Evolutionary conservation across 2,888 invertebrate genomes (phyloP).

Genomic region (Globia sparganii): DNA sequence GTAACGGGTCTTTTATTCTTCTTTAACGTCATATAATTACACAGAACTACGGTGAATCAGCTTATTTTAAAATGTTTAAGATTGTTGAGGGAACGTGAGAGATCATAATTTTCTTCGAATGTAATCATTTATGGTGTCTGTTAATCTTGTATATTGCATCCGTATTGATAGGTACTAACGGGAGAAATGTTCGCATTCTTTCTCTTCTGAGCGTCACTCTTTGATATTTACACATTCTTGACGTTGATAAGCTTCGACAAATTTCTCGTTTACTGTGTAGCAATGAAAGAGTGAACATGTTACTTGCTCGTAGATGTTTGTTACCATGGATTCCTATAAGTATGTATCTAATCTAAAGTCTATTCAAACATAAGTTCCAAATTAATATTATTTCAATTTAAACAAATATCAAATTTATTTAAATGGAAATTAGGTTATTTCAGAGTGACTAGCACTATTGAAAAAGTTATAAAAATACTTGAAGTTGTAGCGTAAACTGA

Average conservation of each 20-base stretch:
- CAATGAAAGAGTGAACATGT: constrained; percentile 14
- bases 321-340: background rate
- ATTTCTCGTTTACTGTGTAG: constrained; percentile 8
- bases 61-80: constrained; percentile 10
- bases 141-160: constrained; percentile 27
- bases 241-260: background rate
- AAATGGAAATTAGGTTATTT: too few relatives aligned
- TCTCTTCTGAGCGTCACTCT: background rate
- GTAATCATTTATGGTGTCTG: constrained; percentile 13
- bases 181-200: constrained; percentile 32
- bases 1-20: background rate
- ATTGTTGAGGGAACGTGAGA: constrained; percentile 17
- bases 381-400: too few relatives aligned
- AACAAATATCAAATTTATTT: too few relatives aligned
- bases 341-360: too few relatives aligned
- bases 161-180: constrained; percentile 26
- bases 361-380: too few relatives aligned
- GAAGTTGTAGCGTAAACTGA: too few relatives aligned
- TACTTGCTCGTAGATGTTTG: too few relatives aligned
- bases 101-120: constrained; percentile 32
- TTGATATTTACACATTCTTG: constrained; percentile 39
- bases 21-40: background rate
- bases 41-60: constrained; percentile 2
- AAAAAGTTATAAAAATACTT: too few relatives aligned
- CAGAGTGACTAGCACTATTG: too few relatives aligned